Evolutionary conservation across 2,797 vertebrate species (phyloP).

Genomic region (Takifugu rubripes): DNA sequence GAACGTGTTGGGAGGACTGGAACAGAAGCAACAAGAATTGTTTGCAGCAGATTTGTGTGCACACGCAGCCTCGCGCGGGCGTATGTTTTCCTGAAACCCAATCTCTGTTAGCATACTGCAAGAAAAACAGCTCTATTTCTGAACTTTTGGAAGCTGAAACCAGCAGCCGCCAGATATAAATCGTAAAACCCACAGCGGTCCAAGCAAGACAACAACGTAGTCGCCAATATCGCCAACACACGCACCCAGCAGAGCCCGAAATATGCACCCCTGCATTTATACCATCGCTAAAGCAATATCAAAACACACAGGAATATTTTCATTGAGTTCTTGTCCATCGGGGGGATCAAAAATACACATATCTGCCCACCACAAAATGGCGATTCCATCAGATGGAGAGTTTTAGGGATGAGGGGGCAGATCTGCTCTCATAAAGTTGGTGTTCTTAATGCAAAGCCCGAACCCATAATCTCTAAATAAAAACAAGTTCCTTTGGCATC

Average conservation of each 20-base stretch:
- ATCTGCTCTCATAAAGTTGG: too few species aligned
- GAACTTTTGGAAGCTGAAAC: constrained; percentile 38
- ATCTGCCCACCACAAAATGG: too few species aligned
- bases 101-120: constrained; percentile 37
- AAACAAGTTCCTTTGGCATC: too few species aligned
- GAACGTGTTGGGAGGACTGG: not conserved
- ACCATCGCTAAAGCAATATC: too few species aligned
- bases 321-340: too few species aligned
- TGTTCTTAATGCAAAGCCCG: too few species aligned
- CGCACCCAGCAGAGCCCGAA: not conserved
- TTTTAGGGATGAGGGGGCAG: too few species aligned
- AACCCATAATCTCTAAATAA: too few species aligned
- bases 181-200: constrained; percentile 44
- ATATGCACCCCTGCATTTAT: not conserved
- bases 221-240: constrained; percentile 48
- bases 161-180: constrained; percentile 58
- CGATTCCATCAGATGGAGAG: too few species aligned
- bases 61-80: constrained; percentile 1
- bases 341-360: too few species aligned
- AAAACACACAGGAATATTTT: too few species aligned
- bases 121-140: constrained; percentile 53
- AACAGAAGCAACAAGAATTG: constrained; percentile 24
- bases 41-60: not conserved
- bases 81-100: constrained; percentile 20
- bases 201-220: constrained; percentile 43